Conservation (phyloP, 2,113 vertebrate genomes). For the Piprites chloris region DNA sequence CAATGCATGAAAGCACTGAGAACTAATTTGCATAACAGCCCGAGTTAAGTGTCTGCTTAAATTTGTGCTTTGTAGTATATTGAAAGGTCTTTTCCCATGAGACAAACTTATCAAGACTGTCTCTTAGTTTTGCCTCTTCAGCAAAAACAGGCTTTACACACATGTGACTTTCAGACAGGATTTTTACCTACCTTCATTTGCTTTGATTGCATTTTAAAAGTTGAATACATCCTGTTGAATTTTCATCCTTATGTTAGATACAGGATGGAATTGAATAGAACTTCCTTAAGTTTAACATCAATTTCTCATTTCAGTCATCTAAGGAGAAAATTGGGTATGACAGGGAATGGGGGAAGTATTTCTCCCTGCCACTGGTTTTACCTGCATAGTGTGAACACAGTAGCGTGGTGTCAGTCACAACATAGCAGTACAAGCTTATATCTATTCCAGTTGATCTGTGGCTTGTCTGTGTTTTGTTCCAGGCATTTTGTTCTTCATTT, state of each 20-base stretch:
- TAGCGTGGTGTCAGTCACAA: background rate
- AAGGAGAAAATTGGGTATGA: background rate
- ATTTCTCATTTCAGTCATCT: background rate
- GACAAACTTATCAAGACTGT: background rate
- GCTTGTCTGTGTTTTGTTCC: constrained; percentile 3
- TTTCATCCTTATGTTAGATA: background rate
- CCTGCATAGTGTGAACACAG: background rate
- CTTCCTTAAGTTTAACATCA: background rate
- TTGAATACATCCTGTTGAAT: background rate
- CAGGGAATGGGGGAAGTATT: background rate
- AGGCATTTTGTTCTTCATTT: background rate
- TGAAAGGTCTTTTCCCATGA: background rate
- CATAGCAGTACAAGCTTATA: background rate
- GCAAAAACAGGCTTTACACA: background rate
- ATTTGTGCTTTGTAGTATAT: background rate
- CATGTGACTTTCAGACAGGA: background rate
- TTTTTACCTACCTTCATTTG: background rate
- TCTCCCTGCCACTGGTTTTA: background rate
- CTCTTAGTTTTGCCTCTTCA: background rate
- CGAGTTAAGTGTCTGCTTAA: background rate
- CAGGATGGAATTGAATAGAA: background rate
- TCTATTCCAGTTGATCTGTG: background rate
- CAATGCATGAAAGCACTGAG: background rate
- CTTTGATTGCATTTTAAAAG: background rate
- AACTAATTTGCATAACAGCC: background rate